A percentile compares a stretch with the other conserved stretches of the same genome.
These are phyloP conservation scores for Trigoniulus corallinus DNA, from an alignment of 1,140 invertebrate species.

Conservation along the genomic window DNA sequence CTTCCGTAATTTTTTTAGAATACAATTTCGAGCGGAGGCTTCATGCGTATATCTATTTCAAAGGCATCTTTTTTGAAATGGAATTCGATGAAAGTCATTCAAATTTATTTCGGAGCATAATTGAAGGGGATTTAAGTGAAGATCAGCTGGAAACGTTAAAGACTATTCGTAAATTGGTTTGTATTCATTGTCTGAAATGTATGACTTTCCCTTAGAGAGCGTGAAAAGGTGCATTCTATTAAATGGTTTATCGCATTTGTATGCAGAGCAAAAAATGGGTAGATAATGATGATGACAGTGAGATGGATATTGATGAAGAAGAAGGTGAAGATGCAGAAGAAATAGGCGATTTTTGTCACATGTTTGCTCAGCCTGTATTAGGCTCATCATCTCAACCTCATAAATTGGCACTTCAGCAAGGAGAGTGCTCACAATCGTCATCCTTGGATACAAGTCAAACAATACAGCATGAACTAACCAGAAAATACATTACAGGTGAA, in stretches of 20 bases:
- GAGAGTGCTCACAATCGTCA: too few relatives aligned
- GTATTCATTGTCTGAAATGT: background rate
- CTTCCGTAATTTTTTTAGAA: too few relatives aligned
- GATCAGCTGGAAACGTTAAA: background rate
- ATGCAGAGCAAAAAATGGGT: background rate
- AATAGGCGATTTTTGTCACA: background rate
- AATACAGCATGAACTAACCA: background rate
- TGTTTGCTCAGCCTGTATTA: background rate
- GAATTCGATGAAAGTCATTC: background rate
- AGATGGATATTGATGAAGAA: background rate
- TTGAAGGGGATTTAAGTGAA: background rate
- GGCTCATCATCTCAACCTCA: too few relatives aligned
- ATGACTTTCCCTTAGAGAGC: background rate
- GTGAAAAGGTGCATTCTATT: background rate
- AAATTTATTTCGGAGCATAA: background rate
- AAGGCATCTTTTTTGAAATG: too few relatives aligned
- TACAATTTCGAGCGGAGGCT: too few relatives aligned
- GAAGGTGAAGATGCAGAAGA: background rate
- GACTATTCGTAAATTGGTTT: background rate
- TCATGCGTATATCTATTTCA: too few relatives aligned
- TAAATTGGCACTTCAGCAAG: too few relatives aligned
- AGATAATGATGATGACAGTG: background rate
- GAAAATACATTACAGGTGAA: background rate
- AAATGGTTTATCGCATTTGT: background rate
- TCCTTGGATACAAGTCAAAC: background rate